Evolutionary conservation across 2,113 vertebrate species (phyloP).

Genomic region (Helogale parvula): DNA sequence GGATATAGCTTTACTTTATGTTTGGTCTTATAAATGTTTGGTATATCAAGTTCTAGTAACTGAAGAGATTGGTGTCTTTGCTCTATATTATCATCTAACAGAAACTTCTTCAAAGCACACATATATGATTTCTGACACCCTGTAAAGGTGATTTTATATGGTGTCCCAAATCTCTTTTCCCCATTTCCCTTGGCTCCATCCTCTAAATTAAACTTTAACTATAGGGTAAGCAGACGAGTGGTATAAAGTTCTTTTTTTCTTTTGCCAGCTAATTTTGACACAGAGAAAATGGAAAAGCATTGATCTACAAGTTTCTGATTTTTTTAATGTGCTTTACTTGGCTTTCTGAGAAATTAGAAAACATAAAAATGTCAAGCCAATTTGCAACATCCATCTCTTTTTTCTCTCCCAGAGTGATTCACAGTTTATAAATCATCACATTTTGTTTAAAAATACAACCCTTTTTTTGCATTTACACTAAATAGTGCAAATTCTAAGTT

Average conservation of each 20-base stretch:
- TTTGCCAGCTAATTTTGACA: constrained; percentile 16
- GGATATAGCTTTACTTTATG: background rate
- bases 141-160: background rate
- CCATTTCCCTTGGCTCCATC: fast-evolving
- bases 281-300: background rate
- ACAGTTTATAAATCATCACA: background rate
- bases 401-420: background rate
- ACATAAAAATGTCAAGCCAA: background rate
- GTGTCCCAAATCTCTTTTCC: background rate
- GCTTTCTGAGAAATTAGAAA: background rate
- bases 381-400: background rate
- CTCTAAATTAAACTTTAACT: background rate
- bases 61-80: background rate
- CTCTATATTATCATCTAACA: background rate
- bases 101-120: background rate
- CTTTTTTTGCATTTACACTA: background rate
- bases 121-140: background rate
- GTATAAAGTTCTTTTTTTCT: background rate
- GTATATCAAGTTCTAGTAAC: background rate
- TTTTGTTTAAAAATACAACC: background rate
- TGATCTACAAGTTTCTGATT: background rate
- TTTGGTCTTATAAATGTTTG: background rate
- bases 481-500: background rate
- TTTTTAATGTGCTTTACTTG: background rate
- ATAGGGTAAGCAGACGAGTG: background rate